Conservation (phyloP, 1,140 invertebrate species). For the Carposina sasakii region DNA sequence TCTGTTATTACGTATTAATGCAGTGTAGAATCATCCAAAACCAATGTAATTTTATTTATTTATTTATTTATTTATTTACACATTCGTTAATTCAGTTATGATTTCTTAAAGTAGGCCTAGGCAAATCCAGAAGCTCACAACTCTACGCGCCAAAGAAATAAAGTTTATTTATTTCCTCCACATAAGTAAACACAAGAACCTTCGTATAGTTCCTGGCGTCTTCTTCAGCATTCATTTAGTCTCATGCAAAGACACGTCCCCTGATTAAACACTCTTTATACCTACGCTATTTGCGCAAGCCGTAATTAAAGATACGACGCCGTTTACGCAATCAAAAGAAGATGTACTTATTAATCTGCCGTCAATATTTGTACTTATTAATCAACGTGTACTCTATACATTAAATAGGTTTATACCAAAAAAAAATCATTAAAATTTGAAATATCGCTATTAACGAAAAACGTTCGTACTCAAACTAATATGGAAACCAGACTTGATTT, state of each 20-base stretch:
- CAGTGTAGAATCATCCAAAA: constrained; percentile 9
- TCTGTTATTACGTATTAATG: background rate
- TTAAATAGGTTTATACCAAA: too few species aligned
- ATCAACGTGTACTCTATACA: constrained; percentile 29
- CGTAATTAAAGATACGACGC: constrained; percentile 64
- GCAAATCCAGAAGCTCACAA: too few species aligned
- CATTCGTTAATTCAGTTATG: too few species aligned
- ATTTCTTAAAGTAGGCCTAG: too few species aligned
- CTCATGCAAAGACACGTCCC: constrained; percentile 58
- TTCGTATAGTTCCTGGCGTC: constrained; percentile 48
- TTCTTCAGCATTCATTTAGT: constrained; percentile 61
- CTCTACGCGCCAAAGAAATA: too few species aligned
- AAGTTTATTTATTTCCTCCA: constrained; percentile 39
- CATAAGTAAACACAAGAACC: constrained; percentile 37
- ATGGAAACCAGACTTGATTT: too few species aligned
- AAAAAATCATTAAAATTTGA: too few species aligned
- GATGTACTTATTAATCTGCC: constrained; percentile 65
- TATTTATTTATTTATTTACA: background rate
- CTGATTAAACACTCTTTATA: constrained; percentile 55
- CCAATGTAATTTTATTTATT: background rate
- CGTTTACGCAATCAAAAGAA: constrained; percentile 59
- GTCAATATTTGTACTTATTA: constrained; percentile 66
- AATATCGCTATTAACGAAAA: too few species aligned
- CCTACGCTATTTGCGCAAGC: constrained; percentile 43
- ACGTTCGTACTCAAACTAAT: too few species aligned